Conservation (phyloP, 2,113 vertebrate genomes). For the Sterna hirundo region DNA sequence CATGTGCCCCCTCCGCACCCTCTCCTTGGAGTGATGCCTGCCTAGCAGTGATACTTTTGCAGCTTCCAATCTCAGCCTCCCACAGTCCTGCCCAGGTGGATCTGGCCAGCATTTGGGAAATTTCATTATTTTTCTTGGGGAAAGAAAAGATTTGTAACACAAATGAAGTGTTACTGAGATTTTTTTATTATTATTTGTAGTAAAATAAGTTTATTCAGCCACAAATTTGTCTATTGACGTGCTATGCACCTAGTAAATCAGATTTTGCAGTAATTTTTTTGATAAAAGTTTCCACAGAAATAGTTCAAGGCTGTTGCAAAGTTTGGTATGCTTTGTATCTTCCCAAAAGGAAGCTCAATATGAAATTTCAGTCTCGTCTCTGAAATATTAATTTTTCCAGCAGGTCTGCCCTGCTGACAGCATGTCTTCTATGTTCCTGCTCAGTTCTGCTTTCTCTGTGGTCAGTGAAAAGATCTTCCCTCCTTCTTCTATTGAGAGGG, state of each 20-base stretch:
- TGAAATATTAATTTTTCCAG: background rate
- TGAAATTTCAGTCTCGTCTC: background rate
- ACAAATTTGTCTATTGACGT: background rate
- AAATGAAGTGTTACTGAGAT: background rate
- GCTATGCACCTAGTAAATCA: background rate
- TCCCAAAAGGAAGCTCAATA: background rate
- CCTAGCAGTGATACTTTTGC: background rate
- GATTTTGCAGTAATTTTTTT: background rate
- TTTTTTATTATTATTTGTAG: background rate
- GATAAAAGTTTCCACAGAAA: background rate
- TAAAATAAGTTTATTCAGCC: background rate
- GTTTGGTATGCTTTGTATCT: background rate
- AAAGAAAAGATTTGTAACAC: background rate
- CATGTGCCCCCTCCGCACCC: background rate
- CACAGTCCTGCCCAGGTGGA: background rate
- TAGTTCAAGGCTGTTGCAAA: background rate
- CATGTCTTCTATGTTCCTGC: background rate
- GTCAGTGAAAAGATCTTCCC: background rate
- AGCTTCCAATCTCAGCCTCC: background rate
- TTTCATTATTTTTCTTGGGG: background rate
- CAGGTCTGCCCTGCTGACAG: background rate
- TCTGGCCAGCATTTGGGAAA: background rate
- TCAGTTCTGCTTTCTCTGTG: background rate
- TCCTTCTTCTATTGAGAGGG: background rate
- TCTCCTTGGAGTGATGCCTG: background rate